Base-by-base conservation (phyloP, 2,797 vertebrate species). In the Mormyrus hasselquistii region DNA sequence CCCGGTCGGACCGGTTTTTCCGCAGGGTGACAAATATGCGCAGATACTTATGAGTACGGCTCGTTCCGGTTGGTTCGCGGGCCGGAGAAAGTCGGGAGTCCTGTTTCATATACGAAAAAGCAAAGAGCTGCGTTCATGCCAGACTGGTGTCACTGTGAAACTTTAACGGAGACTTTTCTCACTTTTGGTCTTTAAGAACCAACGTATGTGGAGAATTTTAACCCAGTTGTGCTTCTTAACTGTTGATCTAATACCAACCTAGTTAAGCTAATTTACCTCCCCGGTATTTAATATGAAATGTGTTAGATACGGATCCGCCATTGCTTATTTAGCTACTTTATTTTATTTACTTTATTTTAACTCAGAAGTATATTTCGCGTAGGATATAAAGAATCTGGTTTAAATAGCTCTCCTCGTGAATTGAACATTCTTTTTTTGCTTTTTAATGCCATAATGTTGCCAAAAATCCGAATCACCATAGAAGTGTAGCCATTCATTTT, bases 1-100 rank as follows among this genome's bases (percentile, higher is more conserved):
- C 84, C 88, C 41, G 34, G 76, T 55, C 76, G 34, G 41, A 55
- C 53, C 53, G 22, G 88, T 88, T 88, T 73, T 62, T 49, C 79
- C 10, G 2, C 73, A 29, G 25, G 38, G 50, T 57, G 50, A 25
- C 52, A 88, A 83, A 49, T 55, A 41, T 57, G 69, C 9, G 16
- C 38, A 38, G 50, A 79, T 82, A 55, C 69, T 57, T 55, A 52
- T n/a, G 6, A 84, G 41, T 52, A 83, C 6, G 34, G 69, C 65
- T 52, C 25, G 41, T 55, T 7, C 7, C 4, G 73, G 50, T 76
- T 79, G 29, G 44, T 65, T 29, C 25, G 47, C 25, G 19, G 29
- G 65, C 34, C 14, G 14, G 73, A 79, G 73, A 22, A 82, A 88
- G 16, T 49, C 44, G 8, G n/a, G 76, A 47, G 44, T 47, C 6